Conservation (phyloP, 2,888 invertebrate species). For the Coleophora deauratella region DNA sequence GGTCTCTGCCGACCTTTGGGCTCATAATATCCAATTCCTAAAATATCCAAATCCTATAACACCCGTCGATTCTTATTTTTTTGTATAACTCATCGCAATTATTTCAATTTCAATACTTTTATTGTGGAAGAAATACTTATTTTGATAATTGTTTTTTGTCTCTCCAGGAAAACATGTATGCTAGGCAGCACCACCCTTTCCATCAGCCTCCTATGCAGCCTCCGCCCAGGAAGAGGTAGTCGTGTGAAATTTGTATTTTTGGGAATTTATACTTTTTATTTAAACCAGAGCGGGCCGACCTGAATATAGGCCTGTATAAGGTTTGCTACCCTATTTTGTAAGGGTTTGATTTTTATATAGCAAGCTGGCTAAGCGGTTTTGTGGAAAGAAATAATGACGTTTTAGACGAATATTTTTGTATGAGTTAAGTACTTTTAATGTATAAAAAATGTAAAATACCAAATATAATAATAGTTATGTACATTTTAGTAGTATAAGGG, state of each 20-base stretch:
- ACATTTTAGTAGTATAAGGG: too few relatives aligned
- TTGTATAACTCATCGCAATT: too few relatives aligned
- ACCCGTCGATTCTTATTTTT: too few relatives aligned
- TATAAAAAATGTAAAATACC: slow-evolving; percentile 22
- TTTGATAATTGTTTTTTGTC: too few relatives aligned
- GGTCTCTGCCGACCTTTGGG: too few relatives aligned
- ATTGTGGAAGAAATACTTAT: too few relatives aligned
- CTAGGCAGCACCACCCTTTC: slow-evolving; percentile 60
- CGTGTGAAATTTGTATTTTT: slow-evolving; percentile 21
- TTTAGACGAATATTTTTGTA: slow-evolving; percentile 37
- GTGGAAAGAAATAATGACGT: slow-evolving; percentile 13
- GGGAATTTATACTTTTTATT: slow-evolving; percentile 31
- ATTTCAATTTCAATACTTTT: too few relatives aligned
- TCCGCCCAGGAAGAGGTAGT: slow-evolving; percentile 47
- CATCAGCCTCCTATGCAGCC: slow-evolving; percentile 61
- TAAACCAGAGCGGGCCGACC: slow-evolving; percentile 42
- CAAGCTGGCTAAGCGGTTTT: slow-evolving; percentile 2
- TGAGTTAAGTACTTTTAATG: slow-evolving; percentile 8
- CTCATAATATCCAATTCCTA: too few relatives aligned
- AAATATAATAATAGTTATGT: too few relatives aligned
- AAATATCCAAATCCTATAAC: too few relatives aligned
- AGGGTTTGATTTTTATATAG: slow-evolving; percentile 26
- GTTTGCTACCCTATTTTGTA: slow-evolving; percentile 24
- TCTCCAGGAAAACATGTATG: slow-evolving; percentile 53
- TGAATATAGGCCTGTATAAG: slow-evolving; percentile 36